Evolutionary conservation across 1,140 invertebrate species (phyloP).

Genomic region (Tigriopus japonicus): DNA sequence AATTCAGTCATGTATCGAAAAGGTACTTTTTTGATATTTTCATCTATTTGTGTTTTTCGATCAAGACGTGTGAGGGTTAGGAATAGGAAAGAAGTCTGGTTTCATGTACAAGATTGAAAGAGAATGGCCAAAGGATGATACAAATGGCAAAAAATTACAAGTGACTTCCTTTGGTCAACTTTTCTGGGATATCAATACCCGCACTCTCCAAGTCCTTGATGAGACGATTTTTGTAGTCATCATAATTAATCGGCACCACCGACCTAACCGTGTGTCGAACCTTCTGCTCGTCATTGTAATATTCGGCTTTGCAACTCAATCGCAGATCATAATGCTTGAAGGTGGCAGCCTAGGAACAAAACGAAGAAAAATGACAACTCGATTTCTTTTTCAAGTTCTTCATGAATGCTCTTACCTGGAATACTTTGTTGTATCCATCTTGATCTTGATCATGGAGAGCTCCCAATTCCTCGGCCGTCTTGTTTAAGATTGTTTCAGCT

Average conservation of each 20-base stretch:
- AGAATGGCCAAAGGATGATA: neutral
- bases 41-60: too few relatives aligned
- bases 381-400: too few relatives aligned
- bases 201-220: conserved; percentile 29
- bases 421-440: conserved; percentile 34
- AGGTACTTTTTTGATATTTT: too few relatives aligned
- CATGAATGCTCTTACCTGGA: conserved; percentile 24
- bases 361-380: too few relatives aligned
- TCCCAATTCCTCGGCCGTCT: conserved; percentile 52
- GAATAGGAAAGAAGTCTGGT: too few relatives aligned
- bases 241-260: conserved; percentile 48
- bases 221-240: conserved; percentile 48
- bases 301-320: conserved; percentile 66
- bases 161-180: neutral
- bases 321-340: conserved; percentile 54
- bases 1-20: too few relatives aligned
- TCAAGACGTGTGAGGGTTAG: too few relatives aligned
- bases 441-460: conserved; percentile 23
- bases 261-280: conserved; percentile 49
- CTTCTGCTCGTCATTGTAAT: conserved; percentile 69
- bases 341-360: conserved; percentile 32
- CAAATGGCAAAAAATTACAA: neutral
- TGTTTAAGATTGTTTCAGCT: conserved; percentile 56
- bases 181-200: neutral
- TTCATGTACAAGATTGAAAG: neutral